Percentiles rank a stretch among this genome's conserved stretches.
phyloP scores from a whole-genome alignment of 2,113 vertebrate genomes.

The Sarotherodon lohbergeri region DNA sequence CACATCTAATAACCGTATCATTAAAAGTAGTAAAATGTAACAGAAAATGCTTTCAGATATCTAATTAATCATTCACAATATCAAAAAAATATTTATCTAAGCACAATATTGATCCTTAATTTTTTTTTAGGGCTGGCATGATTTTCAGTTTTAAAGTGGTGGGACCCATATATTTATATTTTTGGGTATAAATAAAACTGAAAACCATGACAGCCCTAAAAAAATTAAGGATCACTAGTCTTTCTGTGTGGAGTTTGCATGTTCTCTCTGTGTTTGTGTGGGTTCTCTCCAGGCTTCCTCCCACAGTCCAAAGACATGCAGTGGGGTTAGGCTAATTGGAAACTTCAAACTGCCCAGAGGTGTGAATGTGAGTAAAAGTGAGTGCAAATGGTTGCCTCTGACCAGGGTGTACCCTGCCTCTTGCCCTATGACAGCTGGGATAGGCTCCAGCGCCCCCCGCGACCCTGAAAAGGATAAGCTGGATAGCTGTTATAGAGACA shows the following conservation, averaged over 20 bases:
- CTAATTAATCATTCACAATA: accelerated
- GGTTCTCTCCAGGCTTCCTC: accelerated
- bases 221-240: accelerated
- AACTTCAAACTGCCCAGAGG: accelerated
- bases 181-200: neutral
- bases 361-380: too few relatives aligned
- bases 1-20: neutral
- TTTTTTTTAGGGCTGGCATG: neutral
- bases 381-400: too few relatives aligned
- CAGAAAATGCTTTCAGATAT: neutral
- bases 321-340: neutral
- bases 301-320: neutral
- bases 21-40: accelerated
- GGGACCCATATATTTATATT: accelerated
- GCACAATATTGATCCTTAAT: neutral
- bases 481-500: too few relatives aligned
- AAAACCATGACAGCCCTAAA: accelerated
- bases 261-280: accelerated
- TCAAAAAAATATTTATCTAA: neutral
- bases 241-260: accelerated
- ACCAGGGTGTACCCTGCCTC: too few relatives aligned
- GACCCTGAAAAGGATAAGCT: too few relatives aligned
- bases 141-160: accelerated
- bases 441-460: too few relatives aligned
- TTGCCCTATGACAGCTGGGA: too few relatives aligned